Base-by-base conservation (phyloP, 2,888 invertebrate species). In the Oligia strigilis region DNA sequence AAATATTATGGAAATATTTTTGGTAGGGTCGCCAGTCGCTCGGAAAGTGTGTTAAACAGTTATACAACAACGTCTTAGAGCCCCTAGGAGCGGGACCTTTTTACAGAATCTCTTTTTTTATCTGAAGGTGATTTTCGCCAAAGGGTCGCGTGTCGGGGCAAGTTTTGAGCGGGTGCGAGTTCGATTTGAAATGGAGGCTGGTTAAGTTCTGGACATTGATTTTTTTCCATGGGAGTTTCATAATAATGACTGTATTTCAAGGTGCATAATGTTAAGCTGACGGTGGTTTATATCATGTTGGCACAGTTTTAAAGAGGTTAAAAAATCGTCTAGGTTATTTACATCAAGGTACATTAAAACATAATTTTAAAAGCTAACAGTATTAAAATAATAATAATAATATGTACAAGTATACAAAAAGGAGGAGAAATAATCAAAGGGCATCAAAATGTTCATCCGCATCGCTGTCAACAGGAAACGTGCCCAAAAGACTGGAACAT, bases 71-170 rank as follows among this genome's bases (percentile, higher is more conserved):
- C 86, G 86, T 90, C 87, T 88, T 80, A 82, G 87, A 87, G 77
- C 72, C 86, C 77, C 55, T 83, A 85, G 87, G 70, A 83, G 71
- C 73, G 79, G 75, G 83, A 80, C 87, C 91, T 85, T 88, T 91
- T 86, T 77, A 69, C 78, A 66, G 85, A 88, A 84, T 81, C 84
- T 87, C 86, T 87, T 83, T 87, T 87, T 90, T 90, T 90, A 91
- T 90, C 90, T 90, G 83, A 85, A 91, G 91, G 91, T 91, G 91
- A 91, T 90, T 91, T 89, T 88, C 79, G 81, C 77, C 81, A 82
- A 86, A 88, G 86, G 90, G 87, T 89, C 83, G 77, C 75, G 80
- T 75, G 75, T 67, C 11, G 67, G 77, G 58, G 64, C 74, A 78
- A 82, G 82, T 67, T 75, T 78, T 55, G 78, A 76, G 82, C 78